Evolutionary conservation across 2,113 vertebrate genomes (phyloP).

Genomic region (Apodemus speciosus): DNA sequence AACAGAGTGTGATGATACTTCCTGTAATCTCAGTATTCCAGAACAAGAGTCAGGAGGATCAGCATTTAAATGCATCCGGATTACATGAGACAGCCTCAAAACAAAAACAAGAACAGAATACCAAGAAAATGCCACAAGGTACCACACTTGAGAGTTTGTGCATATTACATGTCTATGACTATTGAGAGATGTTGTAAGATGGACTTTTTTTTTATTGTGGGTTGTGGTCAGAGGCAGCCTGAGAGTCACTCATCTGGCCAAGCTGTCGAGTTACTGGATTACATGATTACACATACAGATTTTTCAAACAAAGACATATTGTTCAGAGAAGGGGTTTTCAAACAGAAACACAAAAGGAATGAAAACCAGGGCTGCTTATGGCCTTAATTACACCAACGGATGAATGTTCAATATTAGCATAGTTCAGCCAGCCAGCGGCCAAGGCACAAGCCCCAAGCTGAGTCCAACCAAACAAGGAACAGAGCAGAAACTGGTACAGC

Average conservation of each 20-base stretch:
- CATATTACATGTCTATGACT: not conserved
- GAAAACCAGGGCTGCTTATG: constrained; percentile 50
- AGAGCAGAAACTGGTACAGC: constrained; percentile 66
- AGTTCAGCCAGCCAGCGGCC: not conserved
- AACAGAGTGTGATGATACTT: not conserved
- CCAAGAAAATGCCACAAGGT: not conserved
- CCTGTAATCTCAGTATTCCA: not conserved
- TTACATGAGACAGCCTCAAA: not conserved
- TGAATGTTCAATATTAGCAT: constrained; percentile 67
- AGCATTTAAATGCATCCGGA: not conserved
- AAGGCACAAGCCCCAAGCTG: not conserved
- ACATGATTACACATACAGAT: constrained; percentile 17
- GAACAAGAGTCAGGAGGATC: not conserved
- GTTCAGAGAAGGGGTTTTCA: constrained; percentile 63
- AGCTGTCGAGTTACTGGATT: not conserved
- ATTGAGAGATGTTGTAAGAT: constrained; percentile 33
- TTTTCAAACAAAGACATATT: constrained; percentile 70
- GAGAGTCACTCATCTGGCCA: constrained; percentile 33
- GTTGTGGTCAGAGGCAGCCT: constrained; percentile 43
- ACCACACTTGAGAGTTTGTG: not conserved
- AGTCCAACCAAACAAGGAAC: constrained; percentile 31
- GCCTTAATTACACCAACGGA: constrained; percentile 49
- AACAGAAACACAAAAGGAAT: constrained; percentile 64
- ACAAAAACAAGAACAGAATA: not conserved
- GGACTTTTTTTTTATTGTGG: constrained; percentile 38